These are phyloP conservation scores for Sebastes matsubarae DNA, from an alignment of 2,797 vertebrate genomes.

Conservation along the genomic window DNA sequence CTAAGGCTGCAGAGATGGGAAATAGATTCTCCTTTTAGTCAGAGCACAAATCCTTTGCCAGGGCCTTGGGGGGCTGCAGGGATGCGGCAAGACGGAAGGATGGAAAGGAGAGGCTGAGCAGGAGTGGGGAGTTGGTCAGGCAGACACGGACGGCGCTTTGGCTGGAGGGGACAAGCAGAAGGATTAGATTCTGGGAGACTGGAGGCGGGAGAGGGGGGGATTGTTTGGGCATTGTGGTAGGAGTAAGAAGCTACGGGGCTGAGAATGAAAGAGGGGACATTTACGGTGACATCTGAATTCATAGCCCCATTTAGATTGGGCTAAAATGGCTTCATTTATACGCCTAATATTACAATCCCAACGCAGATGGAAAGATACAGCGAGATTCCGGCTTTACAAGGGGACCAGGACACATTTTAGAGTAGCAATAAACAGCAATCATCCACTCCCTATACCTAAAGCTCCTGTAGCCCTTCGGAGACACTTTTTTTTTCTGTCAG, in stretches of 20 bases:
- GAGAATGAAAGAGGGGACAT: conserved; percentile 60
- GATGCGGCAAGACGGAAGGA: conserved; percentile 72
- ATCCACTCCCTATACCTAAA: conserved; percentile 36
- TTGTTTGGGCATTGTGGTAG: conserved; percentile 72
- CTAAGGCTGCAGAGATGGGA: conserved; percentile 73
- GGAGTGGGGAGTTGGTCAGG: conserved; percentile 73
- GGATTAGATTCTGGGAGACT: conserved; percentile 78
- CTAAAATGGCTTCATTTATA: conserved; percentile 63
- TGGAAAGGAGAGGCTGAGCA: conserved; percentile 62
- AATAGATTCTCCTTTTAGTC: conserved; percentile 77
- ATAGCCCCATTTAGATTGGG: conserved; percentile 59
- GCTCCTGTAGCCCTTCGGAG: conserved; percentile 11
- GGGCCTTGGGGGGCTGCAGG: conserved; percentile 72
- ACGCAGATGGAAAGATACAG: conserved; percentile 59
- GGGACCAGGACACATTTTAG: conserved; percentile 50
- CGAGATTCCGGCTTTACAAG: conserved; percentile 39
- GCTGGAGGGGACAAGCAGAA: conserved; percentile 75
- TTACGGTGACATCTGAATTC: conserved; percentile 70
- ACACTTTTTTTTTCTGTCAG: conserved; percentile 9
- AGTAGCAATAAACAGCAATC: conserved; percentile 52
- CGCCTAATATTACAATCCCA: conserved; percentile 49
- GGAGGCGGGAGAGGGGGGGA: conserved; percentile 62
- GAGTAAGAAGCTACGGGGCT: conserved; percentile 59
- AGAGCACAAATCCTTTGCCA: conserved; percentile 76
- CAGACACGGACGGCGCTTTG: conserved; percentile 66